These are phyloP conservation scores for Aphodius granarius DNA, from an alignment of 2,888 invertebrate genomes.

Conservation along the genomic window DNA sequence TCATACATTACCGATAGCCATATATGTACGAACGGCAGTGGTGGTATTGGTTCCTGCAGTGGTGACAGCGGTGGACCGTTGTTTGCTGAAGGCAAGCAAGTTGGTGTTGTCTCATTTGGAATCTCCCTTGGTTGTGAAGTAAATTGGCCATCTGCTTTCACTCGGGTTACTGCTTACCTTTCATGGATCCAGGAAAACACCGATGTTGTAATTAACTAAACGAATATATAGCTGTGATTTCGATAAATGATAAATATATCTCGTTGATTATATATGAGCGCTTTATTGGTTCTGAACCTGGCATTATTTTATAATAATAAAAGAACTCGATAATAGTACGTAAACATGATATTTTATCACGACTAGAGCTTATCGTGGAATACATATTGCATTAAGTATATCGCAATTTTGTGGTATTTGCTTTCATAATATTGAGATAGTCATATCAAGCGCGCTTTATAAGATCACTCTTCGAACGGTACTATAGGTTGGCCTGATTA, in stretches of 20 bases:
- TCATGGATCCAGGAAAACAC: slow-evolving; percentile 44
- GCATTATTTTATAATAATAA: too few species aligned
- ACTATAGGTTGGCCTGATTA: too few species aligned
- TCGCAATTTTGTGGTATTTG: too few species aligned
- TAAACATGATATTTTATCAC: too few species aligned
- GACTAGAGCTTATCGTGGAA: too few species aligned
- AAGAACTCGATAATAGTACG: too few species aligned
- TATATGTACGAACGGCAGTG: slow-evolving; percentile 54
- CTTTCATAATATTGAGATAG: too few species aligned
- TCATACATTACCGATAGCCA: slow-evolving; percentile 38
- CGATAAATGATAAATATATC: background rate
- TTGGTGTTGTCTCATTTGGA: slow-evolving; percentile 47
- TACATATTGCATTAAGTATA: too few species aligned
- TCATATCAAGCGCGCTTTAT: too few species aligned
- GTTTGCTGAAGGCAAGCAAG: slow-evolving; percentile 10
- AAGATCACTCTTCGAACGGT: too few species aligned
- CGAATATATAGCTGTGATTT: background rate
- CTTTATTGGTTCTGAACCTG: too few species aligned
- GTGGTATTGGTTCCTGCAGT: slow-evolving; percentile 55
- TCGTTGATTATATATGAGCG: background rate
- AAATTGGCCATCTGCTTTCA: slow-evolving; percentile 52
- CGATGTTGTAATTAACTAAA: slow-evolving; percentile 20
- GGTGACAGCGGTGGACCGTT: slow-evolving; percentile 54
- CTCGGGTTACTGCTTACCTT: slow-evolving; percentile 46
- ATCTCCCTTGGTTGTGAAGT: slow-evolving; percentile 48